Conservation (phyloP, 1,140 invertebrate species). For the Nasonia vitripennis region DNA sequence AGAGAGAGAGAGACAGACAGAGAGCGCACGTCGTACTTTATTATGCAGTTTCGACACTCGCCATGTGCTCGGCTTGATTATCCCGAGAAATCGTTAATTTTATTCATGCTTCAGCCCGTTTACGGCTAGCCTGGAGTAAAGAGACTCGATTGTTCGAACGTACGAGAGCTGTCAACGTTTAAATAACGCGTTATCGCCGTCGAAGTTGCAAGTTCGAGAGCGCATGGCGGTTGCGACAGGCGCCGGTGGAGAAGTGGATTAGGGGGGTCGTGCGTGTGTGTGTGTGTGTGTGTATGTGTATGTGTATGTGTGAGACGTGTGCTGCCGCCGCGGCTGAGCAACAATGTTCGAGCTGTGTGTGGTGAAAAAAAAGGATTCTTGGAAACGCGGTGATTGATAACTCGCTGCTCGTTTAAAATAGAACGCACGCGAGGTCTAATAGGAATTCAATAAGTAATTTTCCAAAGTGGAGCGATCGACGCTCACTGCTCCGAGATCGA, state of each 20-base stretch:
- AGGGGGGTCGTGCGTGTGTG: too few relatives aligned
- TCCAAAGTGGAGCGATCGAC: too few relatives aligned
- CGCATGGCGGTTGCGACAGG: too few relatives aligned
- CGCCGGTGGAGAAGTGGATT: background rate
- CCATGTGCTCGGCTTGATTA: background rate
- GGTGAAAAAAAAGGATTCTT: too few relatives aligned
- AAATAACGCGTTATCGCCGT: background rate
- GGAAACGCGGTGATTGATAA: too few relatives aligned
- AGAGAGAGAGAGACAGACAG: background rate
- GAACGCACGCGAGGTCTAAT: background rate
- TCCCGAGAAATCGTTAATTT: background rate
- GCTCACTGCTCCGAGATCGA: too few relatives aligned
- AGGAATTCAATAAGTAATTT: background rate
- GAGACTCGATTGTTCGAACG: background rate
- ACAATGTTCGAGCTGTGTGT: too few relatives aligned
- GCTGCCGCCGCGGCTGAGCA: too few relatives aligned
- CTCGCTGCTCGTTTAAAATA: too few relatives aligned
- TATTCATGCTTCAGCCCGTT: background rate
- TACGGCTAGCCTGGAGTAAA: background rate
- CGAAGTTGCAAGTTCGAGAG: background rate
- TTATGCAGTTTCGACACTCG: conserved; percentile 18
- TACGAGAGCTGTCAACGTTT: background rate
- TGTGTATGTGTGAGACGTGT: too few relatives aligned
- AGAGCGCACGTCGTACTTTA: background rate
- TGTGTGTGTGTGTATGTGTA: too few relatives aligned